Evolutionary conservation across 2,797 vertebrate species (phyloP).

Genomic region (Chaunax sp.): DNA sequence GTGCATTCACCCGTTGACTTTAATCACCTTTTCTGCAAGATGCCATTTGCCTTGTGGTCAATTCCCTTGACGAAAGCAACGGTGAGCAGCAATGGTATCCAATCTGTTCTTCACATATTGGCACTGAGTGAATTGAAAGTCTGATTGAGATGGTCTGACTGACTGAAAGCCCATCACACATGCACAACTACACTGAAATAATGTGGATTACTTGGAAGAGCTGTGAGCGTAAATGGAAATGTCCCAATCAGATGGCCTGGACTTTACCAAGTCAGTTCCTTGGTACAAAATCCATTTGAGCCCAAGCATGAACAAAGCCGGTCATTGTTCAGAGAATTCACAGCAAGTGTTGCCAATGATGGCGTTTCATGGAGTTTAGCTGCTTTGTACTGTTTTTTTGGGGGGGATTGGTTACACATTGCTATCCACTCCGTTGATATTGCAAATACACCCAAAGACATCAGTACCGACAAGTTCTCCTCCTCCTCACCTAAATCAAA

Average conservation of each 20-base stretch:
- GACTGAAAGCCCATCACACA: not conserved
- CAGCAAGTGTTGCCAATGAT: not conserved
- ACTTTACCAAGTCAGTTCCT: not conserved
- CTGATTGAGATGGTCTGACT: slow-evolving; percentile 24
- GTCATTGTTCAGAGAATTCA: not conserved
- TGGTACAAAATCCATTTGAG: not conserved
- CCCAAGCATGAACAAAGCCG: not conserved
- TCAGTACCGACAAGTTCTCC: not conserved
- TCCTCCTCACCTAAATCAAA: not conserved
- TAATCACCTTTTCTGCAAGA: slow-evolving; percentile 62
- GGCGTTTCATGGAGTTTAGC: not conserved
- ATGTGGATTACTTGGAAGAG: not conserved
- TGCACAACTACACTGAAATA: too few relatives aligned
- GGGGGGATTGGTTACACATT: not conserved
- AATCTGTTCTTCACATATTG: slow-evolving; percentile 47
- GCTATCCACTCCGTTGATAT: not conserved
- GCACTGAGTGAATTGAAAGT: slow-evolving; percentile 35
- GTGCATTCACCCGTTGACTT: slow-evolving; percentile 53
- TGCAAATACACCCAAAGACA: not conserved
- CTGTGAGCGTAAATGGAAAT: not conserved
- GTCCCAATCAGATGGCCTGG: not conserved
- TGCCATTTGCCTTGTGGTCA: slow-evolving; percentile 41
- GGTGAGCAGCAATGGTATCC: slow-evolving; percentile 20
- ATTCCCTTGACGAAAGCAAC: slow-evolving; percentile 40
- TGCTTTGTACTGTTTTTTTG: not conserved